Evolutionary conservation across 1,140 invertebrate species (phyloP).

Genomic region (Paraescarpia echinospica): DNA sequence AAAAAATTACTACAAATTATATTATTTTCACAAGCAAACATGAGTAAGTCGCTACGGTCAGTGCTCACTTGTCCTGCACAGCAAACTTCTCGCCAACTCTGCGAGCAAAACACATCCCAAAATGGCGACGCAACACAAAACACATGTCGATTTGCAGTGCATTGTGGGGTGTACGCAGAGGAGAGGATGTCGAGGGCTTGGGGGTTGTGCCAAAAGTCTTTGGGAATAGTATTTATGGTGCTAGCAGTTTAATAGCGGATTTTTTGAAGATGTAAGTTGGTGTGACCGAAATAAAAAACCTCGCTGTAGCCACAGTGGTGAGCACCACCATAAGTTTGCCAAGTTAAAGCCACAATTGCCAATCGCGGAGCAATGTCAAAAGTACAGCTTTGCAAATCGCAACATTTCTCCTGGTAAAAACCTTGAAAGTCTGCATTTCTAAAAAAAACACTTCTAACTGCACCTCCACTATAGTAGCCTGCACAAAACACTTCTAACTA

Average conservation of each 20-base stretch:
- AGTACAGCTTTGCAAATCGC: not conserved
- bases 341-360: not conserved
- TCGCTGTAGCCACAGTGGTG: not conserved
- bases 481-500: no score
- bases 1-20: not conserved
- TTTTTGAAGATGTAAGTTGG: not conserved
- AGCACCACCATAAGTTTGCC: not conserved
- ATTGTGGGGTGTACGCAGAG: not conserved
- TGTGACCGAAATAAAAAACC: not conserved
- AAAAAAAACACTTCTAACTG: not conserved
- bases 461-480: not conserved
- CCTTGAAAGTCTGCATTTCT: no score
- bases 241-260: not conserved
- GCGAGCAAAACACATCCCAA: not conserved
- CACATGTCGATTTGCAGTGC: not conserved
- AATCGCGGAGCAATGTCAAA: not conserved
- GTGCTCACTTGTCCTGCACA: not conserved
- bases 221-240: not conserved
- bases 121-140: not conserved
- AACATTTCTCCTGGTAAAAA: not conserved
- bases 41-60: not conserved
- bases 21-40: not conserved
- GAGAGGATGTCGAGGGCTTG: not conserved
- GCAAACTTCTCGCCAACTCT: not conserved
- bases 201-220: not conserved